Percentiles rank a stretch among this genome's conserved stretches.
Conservation (phyloP, 2,888 invertebrate genomes). For the Lepidochitona cinerea region DNA sequence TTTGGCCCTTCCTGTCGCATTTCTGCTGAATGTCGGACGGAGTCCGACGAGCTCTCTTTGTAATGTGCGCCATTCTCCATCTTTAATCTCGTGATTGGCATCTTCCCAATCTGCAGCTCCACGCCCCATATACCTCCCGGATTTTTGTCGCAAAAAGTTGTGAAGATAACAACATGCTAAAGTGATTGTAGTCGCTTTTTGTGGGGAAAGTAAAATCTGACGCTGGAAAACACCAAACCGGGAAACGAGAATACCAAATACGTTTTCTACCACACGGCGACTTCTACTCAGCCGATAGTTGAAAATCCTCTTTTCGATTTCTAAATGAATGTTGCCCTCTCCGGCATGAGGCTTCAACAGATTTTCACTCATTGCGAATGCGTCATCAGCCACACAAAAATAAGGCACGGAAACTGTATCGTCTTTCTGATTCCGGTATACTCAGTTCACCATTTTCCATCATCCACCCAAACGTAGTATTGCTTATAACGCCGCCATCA, state of each 20-base stretch:
- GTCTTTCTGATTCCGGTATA: constrained; percentile 9
- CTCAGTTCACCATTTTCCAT: background rate
- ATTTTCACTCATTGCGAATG: constrained; percentile 11
- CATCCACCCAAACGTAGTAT: constrained; percentile 7
- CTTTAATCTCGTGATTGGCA: constrained; percentile 9
- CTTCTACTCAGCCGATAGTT: constrained; percentile 16
- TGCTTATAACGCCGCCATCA: background rate
- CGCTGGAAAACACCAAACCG: constrained; percentile 20
- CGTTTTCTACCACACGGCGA: constrained; percentile 17
- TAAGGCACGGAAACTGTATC: constrained; percentile 5
- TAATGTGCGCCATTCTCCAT: constrained; percentile 7
- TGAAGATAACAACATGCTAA: constrained; percentile 20
- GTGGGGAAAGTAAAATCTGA: constrained; percentile 11
- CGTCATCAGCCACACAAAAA: constrained; percentile 14
- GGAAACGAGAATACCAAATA: constrained; percentile 15
- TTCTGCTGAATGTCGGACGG: constrained; percentile 7
- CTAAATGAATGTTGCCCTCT: background rate
- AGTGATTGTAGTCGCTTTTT: constrained; percentile 12
- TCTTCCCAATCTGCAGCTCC: constrained; percentile 16
- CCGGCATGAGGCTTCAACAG: constrained; percentile 10
- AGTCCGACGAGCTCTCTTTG: background rate
- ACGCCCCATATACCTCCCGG: constrained; percentile 6
- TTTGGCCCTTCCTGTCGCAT: background rate
- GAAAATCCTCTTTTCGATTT: constrained; percentile 12
- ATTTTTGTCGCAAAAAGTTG: constrained; percentile 16